phyloP scores from a whole-genome alignment of 1,140 invertebrate genomes.

The Papilio xuthus region DNA sequence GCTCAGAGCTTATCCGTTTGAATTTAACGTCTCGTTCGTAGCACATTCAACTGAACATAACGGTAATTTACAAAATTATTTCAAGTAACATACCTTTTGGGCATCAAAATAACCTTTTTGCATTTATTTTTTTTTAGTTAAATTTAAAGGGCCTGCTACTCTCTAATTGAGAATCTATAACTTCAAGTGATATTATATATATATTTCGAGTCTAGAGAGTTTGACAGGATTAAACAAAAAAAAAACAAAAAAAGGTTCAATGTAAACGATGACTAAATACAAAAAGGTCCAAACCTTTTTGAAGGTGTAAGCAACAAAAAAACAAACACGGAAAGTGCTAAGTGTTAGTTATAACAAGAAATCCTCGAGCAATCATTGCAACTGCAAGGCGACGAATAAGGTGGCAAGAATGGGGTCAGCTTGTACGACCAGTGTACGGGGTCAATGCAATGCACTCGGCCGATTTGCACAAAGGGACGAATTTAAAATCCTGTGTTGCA shows the following conservation, averaged over 20 bases:
- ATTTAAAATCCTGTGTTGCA: conserved; percentile 24
- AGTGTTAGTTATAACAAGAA: conserved; percentile 14
- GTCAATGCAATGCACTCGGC: conserved; percentile 57
- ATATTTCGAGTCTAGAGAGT: too few species aligned
- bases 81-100: not conserved
- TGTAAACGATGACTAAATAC: not conserved
- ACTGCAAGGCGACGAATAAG: conserved; percentile 54
- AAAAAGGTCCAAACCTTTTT: conserved; percentile 17
- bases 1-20: conserved; percentile 44
- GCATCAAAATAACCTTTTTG: not conserved
- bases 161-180: not conserved
- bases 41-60: not conserved
- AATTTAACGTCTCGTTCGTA: conserved; percentile 14
- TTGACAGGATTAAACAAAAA: conserved; percentile 1
- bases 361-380: conserved; percentile 15
- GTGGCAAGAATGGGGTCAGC: conserved; percentile 68
- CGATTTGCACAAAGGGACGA: conserved; percentile 45
- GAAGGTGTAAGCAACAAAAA: conserved; percentile 1
- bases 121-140: not conserved
- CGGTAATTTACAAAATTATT: not conserved
- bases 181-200: too few species aligned
- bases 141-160: too few species aligned
- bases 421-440: conserved; percentile 50
- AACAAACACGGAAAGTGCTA: conserved; percentile 14
- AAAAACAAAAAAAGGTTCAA: not conserved